Evolutionary conservation across 2,113 vertebrate genomes (phyloP).

Genomic region (Hucho hucho): DNA sequence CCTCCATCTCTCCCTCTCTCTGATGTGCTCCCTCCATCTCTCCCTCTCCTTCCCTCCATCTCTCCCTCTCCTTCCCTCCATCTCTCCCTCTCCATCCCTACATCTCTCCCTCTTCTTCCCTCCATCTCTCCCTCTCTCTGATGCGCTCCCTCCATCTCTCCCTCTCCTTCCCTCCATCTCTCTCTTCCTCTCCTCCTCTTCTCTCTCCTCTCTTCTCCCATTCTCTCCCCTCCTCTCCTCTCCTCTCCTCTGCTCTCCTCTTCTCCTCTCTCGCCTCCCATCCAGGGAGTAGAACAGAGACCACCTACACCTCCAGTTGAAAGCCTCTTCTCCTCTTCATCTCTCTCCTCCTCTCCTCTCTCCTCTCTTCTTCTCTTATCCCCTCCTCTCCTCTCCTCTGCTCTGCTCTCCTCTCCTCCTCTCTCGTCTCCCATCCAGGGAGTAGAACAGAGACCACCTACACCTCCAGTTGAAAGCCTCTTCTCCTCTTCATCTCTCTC

Average conservation of each 20-base stretch:
- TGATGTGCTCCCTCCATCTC: neutral
- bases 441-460: too few relatives aligned
- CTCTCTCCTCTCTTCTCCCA: neutral
- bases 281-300: too few relatives aligned
- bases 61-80: neutral
- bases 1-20: too few relatives aligned
- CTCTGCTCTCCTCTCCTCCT: neutral
- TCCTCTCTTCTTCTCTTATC: neutral
- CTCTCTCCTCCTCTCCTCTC: neutral
- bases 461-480: too few relatives aligned
- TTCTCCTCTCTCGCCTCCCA: too few relatives aligned
- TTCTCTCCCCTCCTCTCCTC: neutral
- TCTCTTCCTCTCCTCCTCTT: neutral
- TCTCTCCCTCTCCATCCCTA: constrained; percentile 31
- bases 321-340: neutral
- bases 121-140: constrained; percentile 12
- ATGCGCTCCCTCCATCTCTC: too few relatives aligned
- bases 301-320: too few relatives aligned
- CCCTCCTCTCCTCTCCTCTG: neutral
- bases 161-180: neutral
- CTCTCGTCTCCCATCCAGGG: too few relatives aligned
- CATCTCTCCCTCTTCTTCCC: constrained; percentile 56
- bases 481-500: too few relatives aligned
- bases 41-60: neutral
- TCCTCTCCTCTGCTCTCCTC: neutral